These are phyloP conservation scores for Ornithoptera priamus DNA, from an alignment of 2,888 invertebrate genomes.

Conservation along the genomic window DNA sequence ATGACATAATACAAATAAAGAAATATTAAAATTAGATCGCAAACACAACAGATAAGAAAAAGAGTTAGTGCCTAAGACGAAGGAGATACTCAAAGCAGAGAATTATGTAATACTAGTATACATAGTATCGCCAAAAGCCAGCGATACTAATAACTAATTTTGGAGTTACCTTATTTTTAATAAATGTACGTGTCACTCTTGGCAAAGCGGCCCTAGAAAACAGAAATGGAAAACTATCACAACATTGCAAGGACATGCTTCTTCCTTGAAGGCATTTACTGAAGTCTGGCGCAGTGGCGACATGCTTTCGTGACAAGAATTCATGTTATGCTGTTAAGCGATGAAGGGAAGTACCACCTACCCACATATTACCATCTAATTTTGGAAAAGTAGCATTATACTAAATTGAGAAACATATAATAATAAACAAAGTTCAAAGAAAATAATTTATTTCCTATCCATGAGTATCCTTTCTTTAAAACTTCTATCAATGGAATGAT, in stretches of 20 bases:
- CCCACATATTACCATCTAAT: conserved; percentile 16
- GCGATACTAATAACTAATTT: conserved; percentile 43
- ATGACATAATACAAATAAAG: conserved; percentile 1
- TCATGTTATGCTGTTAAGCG: conserved; percentile 13
- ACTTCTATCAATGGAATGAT: too few species aligned
- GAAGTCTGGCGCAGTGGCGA: background rate
- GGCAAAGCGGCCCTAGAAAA: conserved; percentile 86
- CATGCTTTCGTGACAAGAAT: background rate
- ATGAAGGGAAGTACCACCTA: conserved; percentile 4
- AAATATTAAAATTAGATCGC: background rate
- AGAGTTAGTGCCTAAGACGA: background rate
- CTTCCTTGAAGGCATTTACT: background rate
- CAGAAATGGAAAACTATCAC: conserved; percentile 78
- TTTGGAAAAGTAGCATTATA: background rate
- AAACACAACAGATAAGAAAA: background rate
- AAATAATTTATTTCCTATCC: too few species aligned
- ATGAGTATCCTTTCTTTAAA: too few species aligned
- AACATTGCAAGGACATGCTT: conserved; percentile 63
- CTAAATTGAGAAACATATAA: too few species aligned
- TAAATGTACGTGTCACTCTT: conserved; percentile 94
- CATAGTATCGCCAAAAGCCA: conserved; percentile 6
- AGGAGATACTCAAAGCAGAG: conserved; percentile 7
- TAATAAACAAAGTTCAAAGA: too few species aligned
- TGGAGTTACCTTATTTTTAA: conserved; percentile 81
- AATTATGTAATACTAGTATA: background rate